These are phyloP conservation scores for Calephelis nemesis DNA, from an alignment of 1,140 invertebrate genomes.

Conservation along the genomic window DNA sequence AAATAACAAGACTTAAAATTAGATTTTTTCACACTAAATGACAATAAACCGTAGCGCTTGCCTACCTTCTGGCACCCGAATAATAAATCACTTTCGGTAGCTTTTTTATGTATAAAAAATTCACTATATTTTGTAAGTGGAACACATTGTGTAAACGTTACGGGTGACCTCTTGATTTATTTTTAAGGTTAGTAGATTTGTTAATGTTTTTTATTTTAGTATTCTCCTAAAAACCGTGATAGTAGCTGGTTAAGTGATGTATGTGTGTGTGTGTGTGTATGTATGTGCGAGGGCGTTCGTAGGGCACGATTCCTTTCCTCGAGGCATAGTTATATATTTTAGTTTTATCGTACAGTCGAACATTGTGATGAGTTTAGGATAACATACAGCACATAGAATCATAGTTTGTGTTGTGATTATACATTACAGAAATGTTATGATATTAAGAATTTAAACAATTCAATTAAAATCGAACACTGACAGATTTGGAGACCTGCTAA, in stretches of 20 bases:
- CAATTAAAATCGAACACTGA: constrained; percentile 15
- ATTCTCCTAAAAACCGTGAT: constrained; percentile 71
- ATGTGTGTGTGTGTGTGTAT: constrained; percentile 53
- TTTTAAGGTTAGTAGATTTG: constrained; percentile 72
- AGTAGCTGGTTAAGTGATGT: constrained; percentile 68
- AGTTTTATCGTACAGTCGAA: constrained; percentile 29
- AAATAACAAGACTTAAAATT: not conserved
- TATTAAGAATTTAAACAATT: constrained; percentile 15
- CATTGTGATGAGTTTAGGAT: constrained; percentile 49
- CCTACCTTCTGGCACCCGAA: constrained; percentile 12
- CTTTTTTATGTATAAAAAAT: constrained; percentile 29
- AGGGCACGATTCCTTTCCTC: constrained; percentile 66
- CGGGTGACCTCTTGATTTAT: constrained; percentile 66
- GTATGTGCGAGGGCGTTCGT: constrained; percentile 63
- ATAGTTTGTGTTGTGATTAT: constrained; percentile 47
- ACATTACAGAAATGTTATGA: constrained; percentile 31
- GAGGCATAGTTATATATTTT: constrained; percentile 44
- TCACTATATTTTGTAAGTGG: constrained; percentile 57
- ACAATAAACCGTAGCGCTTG: not conserved
- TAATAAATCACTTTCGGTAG: constrained; percentile 28
- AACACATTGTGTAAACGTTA: constrained; percentile 44
- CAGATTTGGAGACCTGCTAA: constrained; percentile 15
- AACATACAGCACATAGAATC: constrained; percentile 45
- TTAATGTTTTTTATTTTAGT: constrained; percentile 58
- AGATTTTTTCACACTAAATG: not conserved